Evolutionary conservation across 2,797 vertebrate genomes (phyloP).

Genomic region (Hemibagrus guttatus): DNA sequence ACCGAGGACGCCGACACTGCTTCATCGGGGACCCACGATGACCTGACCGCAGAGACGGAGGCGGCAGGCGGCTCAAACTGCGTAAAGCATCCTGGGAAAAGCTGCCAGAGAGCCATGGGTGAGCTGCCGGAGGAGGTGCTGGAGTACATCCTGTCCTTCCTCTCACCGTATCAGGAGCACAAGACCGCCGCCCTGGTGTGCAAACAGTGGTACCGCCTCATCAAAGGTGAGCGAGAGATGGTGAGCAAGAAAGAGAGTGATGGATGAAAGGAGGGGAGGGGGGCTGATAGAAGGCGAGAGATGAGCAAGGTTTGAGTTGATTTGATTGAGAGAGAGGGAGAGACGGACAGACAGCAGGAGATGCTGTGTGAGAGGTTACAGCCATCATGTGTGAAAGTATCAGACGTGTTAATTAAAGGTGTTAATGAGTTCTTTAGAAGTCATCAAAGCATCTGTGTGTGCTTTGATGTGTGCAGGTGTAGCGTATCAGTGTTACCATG

Average conservation of each 20-base stretch:
- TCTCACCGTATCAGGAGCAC: slow-evolving; percentile 98
- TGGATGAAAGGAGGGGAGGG: too few relatives aligned
- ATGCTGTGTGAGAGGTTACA: background rate
- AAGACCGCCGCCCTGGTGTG: slow-evolving; percentile 97
- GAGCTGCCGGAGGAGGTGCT: slow-evolving; percentile 96
- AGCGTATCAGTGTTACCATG: slow-evolving; percentile 97
- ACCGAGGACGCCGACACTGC: background rate
- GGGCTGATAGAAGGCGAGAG: too few relatives aligned
- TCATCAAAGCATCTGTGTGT: slow-evolving; percentile 11
- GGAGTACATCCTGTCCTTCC: slow-evolving; percentile 96
- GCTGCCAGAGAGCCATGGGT: slow-evolving; percentile 73
- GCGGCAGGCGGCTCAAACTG: background rate
- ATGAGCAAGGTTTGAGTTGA: background rate
- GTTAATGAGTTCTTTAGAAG: slow-evolving; percentile 27
- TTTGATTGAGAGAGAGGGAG: background rate
- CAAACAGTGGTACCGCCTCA: slow-evolving; percentile 98
- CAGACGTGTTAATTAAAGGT: slow-evolving; percentile 28
- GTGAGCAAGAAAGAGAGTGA: background rate
- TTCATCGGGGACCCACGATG: background rate
- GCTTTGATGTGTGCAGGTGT: slow-evolving; percentile 78
- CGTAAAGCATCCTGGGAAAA: slow-evolving; percentile 35
- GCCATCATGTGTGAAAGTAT: background rate
- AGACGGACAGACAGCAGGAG: too few relatives aligned
- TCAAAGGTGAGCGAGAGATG: slow-evolving; percentile 84
- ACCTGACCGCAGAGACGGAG: background rate